Evolutionary conservation across 2,113 vertebrate genomes (phyloP).

Genomic region (Martes martes): DNA sequence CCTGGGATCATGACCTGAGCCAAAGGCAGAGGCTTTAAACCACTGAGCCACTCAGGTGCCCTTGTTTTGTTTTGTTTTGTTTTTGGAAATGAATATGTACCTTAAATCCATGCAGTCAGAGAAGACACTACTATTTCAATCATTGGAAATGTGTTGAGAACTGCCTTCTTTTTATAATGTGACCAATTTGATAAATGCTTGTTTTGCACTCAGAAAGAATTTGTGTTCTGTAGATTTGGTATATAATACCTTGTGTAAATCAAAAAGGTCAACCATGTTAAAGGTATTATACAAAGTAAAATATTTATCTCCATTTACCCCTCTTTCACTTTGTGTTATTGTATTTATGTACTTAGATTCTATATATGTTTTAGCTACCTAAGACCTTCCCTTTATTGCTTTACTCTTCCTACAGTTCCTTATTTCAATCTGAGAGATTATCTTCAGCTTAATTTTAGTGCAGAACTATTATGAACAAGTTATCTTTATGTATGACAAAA

Average conservation of each 20-base stretch:
- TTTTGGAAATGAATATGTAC: background rate
- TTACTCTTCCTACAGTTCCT: background rate
- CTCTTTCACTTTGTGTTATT: background rate
- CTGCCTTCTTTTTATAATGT: background rate
- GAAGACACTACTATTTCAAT: background rate
- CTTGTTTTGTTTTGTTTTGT: background rate
- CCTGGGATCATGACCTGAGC: no score
- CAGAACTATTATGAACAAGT: background rate
- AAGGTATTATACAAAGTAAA: background rate
- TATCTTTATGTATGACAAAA: background rate
- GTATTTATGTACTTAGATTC: background rate
- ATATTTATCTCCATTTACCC: background rate
- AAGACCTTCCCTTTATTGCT: background rate
- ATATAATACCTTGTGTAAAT: background rate
- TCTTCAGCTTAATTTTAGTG: background rate
- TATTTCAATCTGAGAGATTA: background rate
- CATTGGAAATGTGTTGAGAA: background rate
- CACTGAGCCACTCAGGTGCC: no score
- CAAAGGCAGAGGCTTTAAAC: no score
- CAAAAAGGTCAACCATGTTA: background rate
- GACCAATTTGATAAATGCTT: background rate
- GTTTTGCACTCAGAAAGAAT: background rate
- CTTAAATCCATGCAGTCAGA: background rate
- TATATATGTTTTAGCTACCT: background rate
- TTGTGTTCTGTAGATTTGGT: background rate